These are phyloP conservation scores for Myocastor coypus DNA, from an alignment of 2,113 vertebrate species.

Conservation along the genomic window DNA sequence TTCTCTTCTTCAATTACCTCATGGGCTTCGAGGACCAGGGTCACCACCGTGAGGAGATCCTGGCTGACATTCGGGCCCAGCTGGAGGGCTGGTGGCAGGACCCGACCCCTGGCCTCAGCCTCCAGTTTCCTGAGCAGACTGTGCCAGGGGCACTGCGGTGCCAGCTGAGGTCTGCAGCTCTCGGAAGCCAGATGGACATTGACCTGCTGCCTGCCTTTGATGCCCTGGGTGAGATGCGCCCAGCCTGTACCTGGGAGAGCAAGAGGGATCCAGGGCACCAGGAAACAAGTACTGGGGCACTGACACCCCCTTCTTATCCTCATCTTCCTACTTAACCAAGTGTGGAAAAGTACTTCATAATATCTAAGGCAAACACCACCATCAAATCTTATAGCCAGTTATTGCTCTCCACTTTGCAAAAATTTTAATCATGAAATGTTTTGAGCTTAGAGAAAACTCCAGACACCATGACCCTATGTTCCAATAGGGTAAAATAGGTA, in stretches of 20 bases:
- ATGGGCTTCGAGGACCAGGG: constrained; percentile 14
- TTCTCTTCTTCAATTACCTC: constrained; percentile 71
- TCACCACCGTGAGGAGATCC: not conserved
- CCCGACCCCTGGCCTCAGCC: not conserved
- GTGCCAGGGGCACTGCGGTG: not conserved
- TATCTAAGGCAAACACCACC: not conserved
- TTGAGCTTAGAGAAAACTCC: not conserved
- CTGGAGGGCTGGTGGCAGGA: constrained; percentile 17
- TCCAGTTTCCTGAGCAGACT: constrained; percentile 1
- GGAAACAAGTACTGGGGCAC: not conserved
- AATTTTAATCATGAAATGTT: not conserved
- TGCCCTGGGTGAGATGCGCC: constrained; percentile 60
- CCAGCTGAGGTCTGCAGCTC: not conserved
- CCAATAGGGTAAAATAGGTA: not conserved
- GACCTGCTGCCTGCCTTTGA: constrained; percentile 60
- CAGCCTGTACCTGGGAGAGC: not conserved
- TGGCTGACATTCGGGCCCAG: not conserved
- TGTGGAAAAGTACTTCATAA: not conserved
- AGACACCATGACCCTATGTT: too few relatives aligned
- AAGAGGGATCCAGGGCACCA: not conserved
- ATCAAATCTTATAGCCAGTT: not conserved
- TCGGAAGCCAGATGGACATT: not conserved
- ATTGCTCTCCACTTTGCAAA: not conserved
- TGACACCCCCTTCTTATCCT: not conserved
- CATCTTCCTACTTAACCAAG: not conserved